phyloP scores from a whole-genome alignment of 2,113 vertebrate genomes.

The Ranitomeya imitator region DNA sequence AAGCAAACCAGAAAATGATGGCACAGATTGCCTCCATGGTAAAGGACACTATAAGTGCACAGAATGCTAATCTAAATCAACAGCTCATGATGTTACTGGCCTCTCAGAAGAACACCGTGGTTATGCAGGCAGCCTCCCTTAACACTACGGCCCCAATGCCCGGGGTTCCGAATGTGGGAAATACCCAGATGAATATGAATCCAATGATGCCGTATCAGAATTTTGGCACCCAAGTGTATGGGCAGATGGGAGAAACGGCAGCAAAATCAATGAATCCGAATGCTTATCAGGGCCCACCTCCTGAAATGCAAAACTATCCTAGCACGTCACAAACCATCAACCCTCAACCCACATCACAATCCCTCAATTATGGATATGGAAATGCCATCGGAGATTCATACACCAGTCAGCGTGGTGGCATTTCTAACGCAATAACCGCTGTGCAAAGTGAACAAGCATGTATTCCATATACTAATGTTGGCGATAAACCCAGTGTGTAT shows the following conservation, averaged over 20 bases:
- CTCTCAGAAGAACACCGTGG: constrained; percentile 17
- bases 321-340: no score
- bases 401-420: neutral
- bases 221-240: neutral
- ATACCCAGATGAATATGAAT: neutral
- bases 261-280: neutral
- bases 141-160: neutral
- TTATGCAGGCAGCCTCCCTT: constrained; percentile 7
- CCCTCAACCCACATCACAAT: no score
- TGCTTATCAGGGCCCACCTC: neutral
- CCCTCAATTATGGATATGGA: neutral
- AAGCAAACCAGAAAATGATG: neutral
- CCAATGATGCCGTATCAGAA: neutral
- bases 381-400: neutral
- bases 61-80: neutral
- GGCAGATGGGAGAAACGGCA: neutral
- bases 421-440: neutral
- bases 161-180: neutral
- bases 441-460: neutral
- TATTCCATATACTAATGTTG: neutral
- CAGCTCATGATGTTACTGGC: constrained; percentile 20
- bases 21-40: neutral
- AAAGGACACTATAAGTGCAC: neutral
- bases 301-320: neutral
- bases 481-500: neutral